Evolutionary conservation across 2,797 vertebrate genomes (phyloP).

Genomic region (Smutsia temminckii): DNA sequence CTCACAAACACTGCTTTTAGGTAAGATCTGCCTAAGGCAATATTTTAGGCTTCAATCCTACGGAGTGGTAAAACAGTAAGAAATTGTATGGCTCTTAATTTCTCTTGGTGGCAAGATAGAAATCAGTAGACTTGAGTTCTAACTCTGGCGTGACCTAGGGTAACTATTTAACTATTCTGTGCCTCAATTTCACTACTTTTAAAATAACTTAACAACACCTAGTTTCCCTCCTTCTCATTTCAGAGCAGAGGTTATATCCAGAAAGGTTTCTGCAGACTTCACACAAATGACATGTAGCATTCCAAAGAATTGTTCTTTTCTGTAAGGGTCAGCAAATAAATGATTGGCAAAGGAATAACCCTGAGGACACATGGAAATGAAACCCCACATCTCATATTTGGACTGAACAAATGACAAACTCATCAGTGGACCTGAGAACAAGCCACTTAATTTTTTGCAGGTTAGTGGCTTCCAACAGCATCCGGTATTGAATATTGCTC

Average conservation of each 20-base stretch:
- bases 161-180: slow-evolving; percentile 34
- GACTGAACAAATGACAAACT: slow-evolving; percentile 41
- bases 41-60: neutral
- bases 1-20: neutral
- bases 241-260: neutral
- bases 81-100: neutral
- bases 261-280: neutral
- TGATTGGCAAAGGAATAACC: slow-evolving; percentile 45
- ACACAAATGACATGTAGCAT: neutral
- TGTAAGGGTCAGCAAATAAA: slow-evolving; percentile 52
- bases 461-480: slow-evolving; percentile 66
- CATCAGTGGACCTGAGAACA: neutral
- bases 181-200: neutral
- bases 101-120: neutral
- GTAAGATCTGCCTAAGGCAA: neutral
- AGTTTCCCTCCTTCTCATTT: neutral
- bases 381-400: slow-evolving; percentile 11
- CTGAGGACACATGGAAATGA: neutral
- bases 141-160: neutral
- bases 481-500: slow-evolving; percentile 73
- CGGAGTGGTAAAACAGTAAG: neutral
- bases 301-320: slow-evolving; percentile 14
- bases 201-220: neutral
- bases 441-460: slow-evolving; percentile 61
- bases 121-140: neutral